Base-by-base conservation (phyloP, 2,797 vertebrate species). In the Gymnoscopelus microlampas region DNA sequence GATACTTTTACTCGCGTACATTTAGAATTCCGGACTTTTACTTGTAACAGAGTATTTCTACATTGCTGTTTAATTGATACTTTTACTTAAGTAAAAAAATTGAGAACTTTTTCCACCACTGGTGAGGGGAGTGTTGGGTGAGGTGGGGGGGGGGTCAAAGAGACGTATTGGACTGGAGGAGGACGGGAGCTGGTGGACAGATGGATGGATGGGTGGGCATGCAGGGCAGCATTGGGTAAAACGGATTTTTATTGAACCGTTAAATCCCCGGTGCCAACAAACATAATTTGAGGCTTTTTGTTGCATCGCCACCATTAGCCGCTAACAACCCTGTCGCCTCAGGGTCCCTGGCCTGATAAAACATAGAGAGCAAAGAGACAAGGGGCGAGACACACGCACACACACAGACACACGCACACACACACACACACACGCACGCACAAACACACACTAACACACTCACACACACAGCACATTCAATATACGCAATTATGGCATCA, bases 231-330 rank as follows among this genome's bases (percentile, higher is more conserved):
- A 54, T 59, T 66, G 78, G 73, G 50, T 74, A 86, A 86, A 88
- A 84, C 76, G 0, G 79, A 83, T 84, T 88, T 86, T 85, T 81
- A 89, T 84, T 88, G 84, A 89, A 83, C 85, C 79, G 70, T 80
- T 88, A 72, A 84, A 83, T 87, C 87, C 74, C 75, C 39, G 13
- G 74, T 82, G 85, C 81, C 83, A 19, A 19, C 19, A 84, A 86
- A 85, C 68, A 62, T 80, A 83, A 91, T 91, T 88, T 81, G 57
- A 79, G 80, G 75, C 66, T 83, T 88, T 19, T 84, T 84, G 84
- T 88, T 83, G 80, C 83, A 85, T 79, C 81, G 73, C 85, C 76
- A 76, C 77, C 76, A 90, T 92, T 89, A 90, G 81, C 78, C 44
- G 76, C 79, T 87, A 86, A 89, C 84, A 80, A 76, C 39, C 65